A percentile compares a stretch with the other conserved stretches of the same genome.
Conservation (phyloP, 2,113 vertebrate genomes). For the Phycodurus eques region DNA sequence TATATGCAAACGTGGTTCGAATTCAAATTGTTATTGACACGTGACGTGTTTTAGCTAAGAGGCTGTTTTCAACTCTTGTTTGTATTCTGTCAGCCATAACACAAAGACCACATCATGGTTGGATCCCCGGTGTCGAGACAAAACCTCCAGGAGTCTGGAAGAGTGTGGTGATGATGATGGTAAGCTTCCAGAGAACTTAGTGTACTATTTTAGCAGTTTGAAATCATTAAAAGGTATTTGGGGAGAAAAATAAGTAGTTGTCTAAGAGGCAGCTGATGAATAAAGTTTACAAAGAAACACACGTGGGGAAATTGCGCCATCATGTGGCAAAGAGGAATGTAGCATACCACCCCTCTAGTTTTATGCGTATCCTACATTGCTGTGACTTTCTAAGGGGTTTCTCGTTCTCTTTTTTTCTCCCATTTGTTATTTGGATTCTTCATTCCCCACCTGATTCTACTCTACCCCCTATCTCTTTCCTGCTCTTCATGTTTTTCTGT, state of each 20-base stretch:
- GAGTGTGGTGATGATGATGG: constrained; percentile 98
- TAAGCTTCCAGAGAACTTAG: constrained; percentile 68
- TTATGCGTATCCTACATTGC: constrained; percentile 2
- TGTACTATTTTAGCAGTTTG: constrained; percentile 15
- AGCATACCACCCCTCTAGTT: neutral
- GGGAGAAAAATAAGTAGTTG: neutral
- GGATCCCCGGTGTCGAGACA: constrained; percentile 95
- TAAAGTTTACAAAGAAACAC: neutral
- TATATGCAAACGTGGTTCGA: constrained; percentile 50
- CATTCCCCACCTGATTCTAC: constrained; percentile 3
- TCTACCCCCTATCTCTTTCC: constrained; percentile 29
- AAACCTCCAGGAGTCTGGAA: constrained; percentile 91
- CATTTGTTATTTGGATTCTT: constrained; percentile 32
- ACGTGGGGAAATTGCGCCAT: constrained; percentile 59
- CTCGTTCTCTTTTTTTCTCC: constrained; percentile 32
- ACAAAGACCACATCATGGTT: constrained; percentile 99
- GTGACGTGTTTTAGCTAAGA: constrained; percentile 21
- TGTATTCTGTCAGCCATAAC: constrained; percentile 85
- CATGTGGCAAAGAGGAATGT: constrained; percentile 51
- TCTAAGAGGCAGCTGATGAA: neutral
- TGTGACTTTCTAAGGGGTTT: constrained; percentile 42
- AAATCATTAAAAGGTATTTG: neutral
- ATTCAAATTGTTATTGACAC: constrained; percentile 44
- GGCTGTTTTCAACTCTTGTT: constrained; percentile 35
- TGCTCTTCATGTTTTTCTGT: constrained; percentile 34